Evolutionary conservation across 2,113 vertebrate species (phyloP), one percentile per base, ranked within the genome.

Genomic region (Pteronura brasiliensis): DNA sequence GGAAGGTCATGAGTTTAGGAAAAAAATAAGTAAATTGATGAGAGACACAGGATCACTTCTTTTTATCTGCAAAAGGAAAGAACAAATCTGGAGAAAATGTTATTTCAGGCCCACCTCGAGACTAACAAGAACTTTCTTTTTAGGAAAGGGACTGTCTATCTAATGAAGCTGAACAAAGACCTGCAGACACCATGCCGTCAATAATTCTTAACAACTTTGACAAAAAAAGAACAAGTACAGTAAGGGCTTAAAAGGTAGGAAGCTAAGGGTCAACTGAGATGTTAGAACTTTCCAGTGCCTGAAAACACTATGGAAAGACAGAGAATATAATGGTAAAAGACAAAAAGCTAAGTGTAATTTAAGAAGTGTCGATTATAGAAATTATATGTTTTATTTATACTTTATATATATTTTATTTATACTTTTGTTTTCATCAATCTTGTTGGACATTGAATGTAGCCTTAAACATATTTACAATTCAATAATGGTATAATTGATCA

Each of bases 191-290:
- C 71, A 36, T 93, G 63, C 69, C 25, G 87, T 95, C 87, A 72
- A 91, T 97, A 97, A 95, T 88, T 97, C 71, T 84, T 95, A 93
- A 92, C 96, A 97, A 96, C 69, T 92, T 29, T 93, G 79, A 93
- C 59, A 93, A 49, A 36, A 49, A 36, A 96, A 92, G 57, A 93
- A 87, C 82, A 94, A 79, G 18, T 84, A 10, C 12, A 89, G 42
- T 25, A 57, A 94, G 52, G 67, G 18, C 31, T 84, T 96, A 42
- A 80, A 89, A 87, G 6, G 42, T 27, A 85, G 23, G 34, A 96
- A 84, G 42, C 69, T 18, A 36, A 76, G 39, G 65, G 65, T 76
- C 55, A 94, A 15, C 20, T 67, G 31, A 88, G 57, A 82, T 55
- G 15, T 55, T 74, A 86, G 20, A 36, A 76, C 52, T 94, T 92